Percentiles rank a stretch among this genome's conserved stretches.
phyloP scores from a whole-genome alignment of 35 echinoderm and acorn worm genomes.

The Anneissia japonica region DNA sequence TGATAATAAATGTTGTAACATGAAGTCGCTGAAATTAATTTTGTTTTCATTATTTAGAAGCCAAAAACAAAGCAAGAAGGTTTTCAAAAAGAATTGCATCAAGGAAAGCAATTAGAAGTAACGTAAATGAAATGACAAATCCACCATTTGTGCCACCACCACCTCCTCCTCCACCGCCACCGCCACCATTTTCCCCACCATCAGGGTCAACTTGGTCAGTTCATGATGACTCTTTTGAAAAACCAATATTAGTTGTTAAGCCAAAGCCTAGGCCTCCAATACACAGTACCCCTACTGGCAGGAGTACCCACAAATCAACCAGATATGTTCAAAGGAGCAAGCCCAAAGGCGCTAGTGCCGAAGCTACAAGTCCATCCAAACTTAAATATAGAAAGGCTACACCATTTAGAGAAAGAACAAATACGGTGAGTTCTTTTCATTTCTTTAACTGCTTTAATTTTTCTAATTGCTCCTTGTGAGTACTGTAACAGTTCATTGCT shows the following conservation, averaged over 20 bases:
- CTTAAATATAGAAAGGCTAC: not conserved
- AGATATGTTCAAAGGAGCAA: not conserved
- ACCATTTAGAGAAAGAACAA: conserved; percentile 12
- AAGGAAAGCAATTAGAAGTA: not conserved
- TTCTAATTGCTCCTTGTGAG: too few species aligned
- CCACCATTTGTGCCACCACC: not conserved
- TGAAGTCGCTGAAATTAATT: not conserved
- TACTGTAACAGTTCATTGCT: too few species aligned
- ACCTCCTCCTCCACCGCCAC: not conserved
- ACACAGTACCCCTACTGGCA: not conserved
- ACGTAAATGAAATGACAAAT: not conserved
- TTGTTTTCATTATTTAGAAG: not conserved
- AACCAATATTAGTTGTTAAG: not conserved
- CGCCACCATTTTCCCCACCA: not conserved
- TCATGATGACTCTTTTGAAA: not conserved
- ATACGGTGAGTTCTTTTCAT: not conserved
- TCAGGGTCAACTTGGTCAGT: not conserved
- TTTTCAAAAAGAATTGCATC: not conserved
- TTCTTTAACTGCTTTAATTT: too few species aligned
- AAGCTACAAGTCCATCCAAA: not conserved
- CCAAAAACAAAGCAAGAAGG: not conserved
- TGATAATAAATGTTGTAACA: not conserved
- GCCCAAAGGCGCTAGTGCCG: not conserved
- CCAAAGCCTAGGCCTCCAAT: not conserved
- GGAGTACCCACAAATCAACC: not conserved